Conservation (phyloP, 2,888 invertebrate species). For the Julus scanicus region DNA sequence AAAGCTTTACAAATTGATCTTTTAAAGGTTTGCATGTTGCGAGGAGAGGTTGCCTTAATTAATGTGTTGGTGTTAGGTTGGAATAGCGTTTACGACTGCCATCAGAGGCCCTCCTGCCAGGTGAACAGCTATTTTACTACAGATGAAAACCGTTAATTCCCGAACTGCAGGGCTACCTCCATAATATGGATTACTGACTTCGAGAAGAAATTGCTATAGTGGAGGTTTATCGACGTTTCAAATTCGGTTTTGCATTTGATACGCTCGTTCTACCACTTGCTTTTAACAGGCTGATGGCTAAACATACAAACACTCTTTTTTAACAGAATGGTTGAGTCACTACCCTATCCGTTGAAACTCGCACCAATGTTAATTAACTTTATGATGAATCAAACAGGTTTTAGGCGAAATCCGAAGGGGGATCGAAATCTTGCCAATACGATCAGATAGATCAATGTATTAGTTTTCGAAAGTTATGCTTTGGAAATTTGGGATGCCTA, state of each 20-base stretch:
- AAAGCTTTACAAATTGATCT: conserved; percentile 33
- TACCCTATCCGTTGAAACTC: no score
- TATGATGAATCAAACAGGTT: no score
- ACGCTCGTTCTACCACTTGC: not conserved
- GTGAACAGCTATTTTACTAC: not conserved
- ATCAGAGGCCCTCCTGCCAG: conserved; percentile 33
- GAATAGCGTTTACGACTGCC: conserved; percentile 33
- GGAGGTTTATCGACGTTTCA: not conserved
- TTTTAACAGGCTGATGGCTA: not conserved
- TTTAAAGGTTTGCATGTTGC: conserved; percentile 25
- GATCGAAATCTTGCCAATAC: no score
- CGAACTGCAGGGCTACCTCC: conserved; percentile 5
- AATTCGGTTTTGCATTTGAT: not conserved
- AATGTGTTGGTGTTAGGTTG: not conserved
- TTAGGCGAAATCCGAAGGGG: no score
- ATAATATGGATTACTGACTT: not conserved
- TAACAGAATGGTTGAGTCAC: not conserved
- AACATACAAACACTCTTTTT: not conserved
- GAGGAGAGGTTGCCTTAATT: conserved; percentile 12
- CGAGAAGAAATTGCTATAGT: not conserved
- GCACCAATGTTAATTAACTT: no score
- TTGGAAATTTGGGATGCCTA: no score
- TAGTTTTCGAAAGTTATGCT: no score
- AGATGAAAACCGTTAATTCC: conserved; percentile 33
- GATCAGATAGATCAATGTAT: no score